Percentiles rank a stretch among this genome's conserved stretches.
phyloP scores from a whole-genome alignment of 2,888 invertebrate species.

The Diogma glabrata region DNA sequence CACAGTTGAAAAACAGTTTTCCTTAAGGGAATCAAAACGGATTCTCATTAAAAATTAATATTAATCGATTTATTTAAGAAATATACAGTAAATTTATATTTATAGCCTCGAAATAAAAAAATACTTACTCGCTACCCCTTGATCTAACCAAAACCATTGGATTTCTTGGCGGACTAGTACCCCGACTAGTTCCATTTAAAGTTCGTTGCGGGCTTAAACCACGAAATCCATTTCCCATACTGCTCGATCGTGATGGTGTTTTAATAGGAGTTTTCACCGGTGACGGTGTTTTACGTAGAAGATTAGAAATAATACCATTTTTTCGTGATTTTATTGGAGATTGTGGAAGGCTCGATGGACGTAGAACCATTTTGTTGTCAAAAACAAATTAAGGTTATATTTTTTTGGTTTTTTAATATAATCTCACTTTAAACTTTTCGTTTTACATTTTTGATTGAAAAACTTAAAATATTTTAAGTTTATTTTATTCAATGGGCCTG shows the following conservation, averaged over 20 bases:
- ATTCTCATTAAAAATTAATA: too few species aligned
- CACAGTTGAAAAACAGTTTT: too few species aligned
- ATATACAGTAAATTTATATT: too few species aligned
- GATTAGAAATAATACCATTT: background rate
- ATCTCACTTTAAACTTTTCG: too few species aligned
- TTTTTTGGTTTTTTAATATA: too few species aligned
- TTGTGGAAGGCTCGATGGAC: constrained; percentile 5
- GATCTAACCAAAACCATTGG: constrained; percentile 34
- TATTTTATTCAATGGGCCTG: too few species aligned
- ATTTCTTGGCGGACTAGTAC: constrained; percentile 21
- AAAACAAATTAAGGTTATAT: too few species aligned
- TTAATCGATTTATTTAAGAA: too few species aligned
- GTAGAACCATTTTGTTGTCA: constrained; percentile 7
- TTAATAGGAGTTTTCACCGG: background rate
- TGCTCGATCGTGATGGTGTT: constrained; percentile 4
- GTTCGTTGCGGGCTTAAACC: constrained; percentile 7
- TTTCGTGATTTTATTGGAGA: constrained; percentile 5
- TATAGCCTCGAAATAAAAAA: background rate
- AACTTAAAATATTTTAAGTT: too few species aligned
- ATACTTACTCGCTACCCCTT: constrained; percentile 34
- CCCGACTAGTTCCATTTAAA: constrained; percentile 12
- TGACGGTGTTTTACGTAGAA: constrained; percentile 3
- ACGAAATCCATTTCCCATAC: constrained; percentile 11
- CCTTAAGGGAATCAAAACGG: too few species aligned
- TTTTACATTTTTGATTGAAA: too few species aligned